Conservation (phyloP, 2,113 vertebrate species). For the Elanus axillaris region DNA sequence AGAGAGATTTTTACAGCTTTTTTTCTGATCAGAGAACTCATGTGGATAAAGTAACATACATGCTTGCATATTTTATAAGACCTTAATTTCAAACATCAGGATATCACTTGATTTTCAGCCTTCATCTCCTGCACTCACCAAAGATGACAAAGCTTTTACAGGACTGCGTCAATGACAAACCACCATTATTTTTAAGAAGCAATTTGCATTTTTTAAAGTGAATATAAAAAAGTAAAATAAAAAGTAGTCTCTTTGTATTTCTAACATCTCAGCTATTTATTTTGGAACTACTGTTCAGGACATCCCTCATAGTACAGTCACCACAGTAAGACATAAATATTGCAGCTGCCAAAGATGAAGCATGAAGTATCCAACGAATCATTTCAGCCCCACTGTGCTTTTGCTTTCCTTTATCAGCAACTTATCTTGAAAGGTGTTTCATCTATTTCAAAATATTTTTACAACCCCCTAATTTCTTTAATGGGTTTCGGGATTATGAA, state of each 20-base stretch:
- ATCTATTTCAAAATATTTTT: constrained; percentile 25
- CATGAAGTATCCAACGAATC: not conserved
- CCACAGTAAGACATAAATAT: not conserved
- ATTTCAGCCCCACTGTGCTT: not conserved
- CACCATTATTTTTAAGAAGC: not conserved
- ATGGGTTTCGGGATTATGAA: not conserved
- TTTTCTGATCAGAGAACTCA: not conserved
- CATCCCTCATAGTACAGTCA: not conserved
- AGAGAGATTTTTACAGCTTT: not conserved
- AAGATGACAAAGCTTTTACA: not conserved
- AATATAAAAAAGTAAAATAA: not conserved
- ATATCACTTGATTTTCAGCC: not conserved
- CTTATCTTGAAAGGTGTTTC: not conserved
- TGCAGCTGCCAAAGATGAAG: not conserved
- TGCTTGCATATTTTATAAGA: not conserved
- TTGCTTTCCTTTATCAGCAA: not conserved
- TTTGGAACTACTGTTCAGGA: not conserved
- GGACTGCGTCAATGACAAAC: not conserved
- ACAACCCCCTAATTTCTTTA: not conserved
- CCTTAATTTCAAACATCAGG: not conserved
- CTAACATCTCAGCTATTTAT: not conserved
- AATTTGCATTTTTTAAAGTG: not conserved
- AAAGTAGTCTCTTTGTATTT: not conserved
- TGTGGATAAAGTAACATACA: not conserved
- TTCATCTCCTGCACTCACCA: not conserved